Percentiles rank a stretch among this genome's conserved stretches.
Conservation (phyloP, 2,797 vertebrate species). For the Enteromius afrohamiltoni region DNA sequence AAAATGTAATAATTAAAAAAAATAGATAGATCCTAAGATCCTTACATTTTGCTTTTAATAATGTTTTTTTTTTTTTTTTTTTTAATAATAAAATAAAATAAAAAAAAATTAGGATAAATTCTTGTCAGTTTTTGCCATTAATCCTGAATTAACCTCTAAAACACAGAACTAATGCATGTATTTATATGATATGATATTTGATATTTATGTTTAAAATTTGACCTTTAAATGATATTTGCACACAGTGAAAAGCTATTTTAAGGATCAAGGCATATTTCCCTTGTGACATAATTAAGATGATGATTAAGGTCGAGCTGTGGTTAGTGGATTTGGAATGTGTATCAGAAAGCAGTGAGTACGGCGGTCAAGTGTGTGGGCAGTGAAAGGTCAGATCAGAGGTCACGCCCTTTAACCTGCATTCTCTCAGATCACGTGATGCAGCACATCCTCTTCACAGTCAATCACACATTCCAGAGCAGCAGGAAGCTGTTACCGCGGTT, state of each 20-base stretch:
- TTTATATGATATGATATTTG: no score
- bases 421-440: neutral
- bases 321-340: neutral
- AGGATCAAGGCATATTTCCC: neutral
- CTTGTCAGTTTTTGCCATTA: neutral
- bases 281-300: neutral
- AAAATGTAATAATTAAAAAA: no score
- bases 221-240: neutral
- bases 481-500: neutral
- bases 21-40: no score
- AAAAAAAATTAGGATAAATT: neutral
- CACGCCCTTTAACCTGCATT: neutral
- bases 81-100: no score
- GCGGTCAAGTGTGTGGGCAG: neutral
- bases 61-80: no score
- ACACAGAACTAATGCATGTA: neutral
- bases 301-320: neutral
- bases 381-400: neutral
- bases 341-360: neutral
- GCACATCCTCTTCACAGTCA: constrained; percentile 14
- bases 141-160: neutral
- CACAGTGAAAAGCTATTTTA: neutral
- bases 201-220: no score
- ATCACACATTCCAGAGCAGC: constrained; percentile 1
- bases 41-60: no score